Percentiles rank a stretch among this genome's conserved stretches.
These are phyloP conservation scores for Clupea harengus DNA, from an alignment of 2,113 vertebrate genomes.

Conservation along the genomic window DNA sequence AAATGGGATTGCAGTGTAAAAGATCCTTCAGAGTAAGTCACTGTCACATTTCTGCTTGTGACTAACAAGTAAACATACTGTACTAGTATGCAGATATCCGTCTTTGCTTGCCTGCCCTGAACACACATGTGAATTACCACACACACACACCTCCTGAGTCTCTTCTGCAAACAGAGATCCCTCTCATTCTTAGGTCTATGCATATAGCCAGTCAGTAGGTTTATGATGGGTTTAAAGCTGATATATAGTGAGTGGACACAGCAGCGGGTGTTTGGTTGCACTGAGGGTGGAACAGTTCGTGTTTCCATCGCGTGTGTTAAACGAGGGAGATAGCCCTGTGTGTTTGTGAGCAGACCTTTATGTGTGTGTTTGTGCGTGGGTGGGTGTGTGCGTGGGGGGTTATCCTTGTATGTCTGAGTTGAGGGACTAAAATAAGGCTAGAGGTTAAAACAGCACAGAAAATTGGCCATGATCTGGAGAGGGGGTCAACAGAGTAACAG, in stretches of 20 bases:
- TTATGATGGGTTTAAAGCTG: background rate
- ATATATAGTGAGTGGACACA: background rate
- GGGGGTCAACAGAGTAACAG: too few relatives aligned
- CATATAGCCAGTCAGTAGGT: background rate
- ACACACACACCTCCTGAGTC: background rate
- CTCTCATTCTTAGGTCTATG: background rate
- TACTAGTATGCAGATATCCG: background rate
- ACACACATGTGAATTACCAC: background rate
- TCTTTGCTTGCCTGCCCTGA: background rate
- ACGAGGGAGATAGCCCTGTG: background rate
- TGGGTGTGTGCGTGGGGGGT: conserved; percentile 7
- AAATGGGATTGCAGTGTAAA: background rate
- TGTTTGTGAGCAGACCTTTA: background rate
- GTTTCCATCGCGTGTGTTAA: background rate
- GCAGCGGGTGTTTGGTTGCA: background rate
- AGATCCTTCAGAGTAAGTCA: background rate
- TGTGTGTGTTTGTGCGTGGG: background rate
- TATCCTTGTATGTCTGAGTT: background rate
- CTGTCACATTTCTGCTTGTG: background rate
- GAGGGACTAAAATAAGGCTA: background rate
- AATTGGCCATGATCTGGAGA: background rate
- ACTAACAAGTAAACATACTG: background rate
- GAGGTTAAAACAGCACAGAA: background rate
- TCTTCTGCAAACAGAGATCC: background rate
- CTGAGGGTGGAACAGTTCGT: background rate